Evolutionary conservation across 2,797 vertebrate genomes (phyloP).

Genomic region (Brachymystax lenok): DNA sequence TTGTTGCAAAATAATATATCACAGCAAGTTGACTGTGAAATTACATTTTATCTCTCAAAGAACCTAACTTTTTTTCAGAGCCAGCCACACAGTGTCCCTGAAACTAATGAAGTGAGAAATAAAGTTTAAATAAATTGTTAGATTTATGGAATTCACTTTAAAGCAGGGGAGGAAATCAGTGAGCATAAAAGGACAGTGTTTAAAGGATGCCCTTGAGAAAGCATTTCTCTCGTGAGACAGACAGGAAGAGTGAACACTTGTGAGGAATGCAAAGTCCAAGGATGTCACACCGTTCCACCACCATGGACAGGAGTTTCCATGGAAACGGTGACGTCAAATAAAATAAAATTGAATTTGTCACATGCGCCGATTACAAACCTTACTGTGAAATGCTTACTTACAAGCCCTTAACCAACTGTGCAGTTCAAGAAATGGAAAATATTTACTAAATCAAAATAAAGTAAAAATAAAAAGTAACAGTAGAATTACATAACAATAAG

Average conservation of each 20-base stretch:
- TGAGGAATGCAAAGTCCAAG: neutral
- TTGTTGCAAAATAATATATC: conserved; percentile 78
- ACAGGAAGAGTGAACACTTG: neutral
- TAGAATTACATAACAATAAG: too few species aligned
- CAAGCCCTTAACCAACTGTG: too few species aligned
- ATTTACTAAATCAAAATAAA: too few species aligned
- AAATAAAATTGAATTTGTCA: too few species aligned
- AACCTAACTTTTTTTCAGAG: conserved; percentile 58
- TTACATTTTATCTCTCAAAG: conserved; percentile 77
- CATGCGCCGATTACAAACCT: too few species aligned
- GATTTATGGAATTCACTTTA: conserved; percentile 73
- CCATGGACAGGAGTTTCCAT: neutral
- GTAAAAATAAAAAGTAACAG: too few species aligned
- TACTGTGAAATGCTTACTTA: too few species aligned
- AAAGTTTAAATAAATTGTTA: conserved; percentile 75
- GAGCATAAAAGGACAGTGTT: neutral
- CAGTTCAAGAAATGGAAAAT: too few species aligned
- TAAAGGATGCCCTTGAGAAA: conserved; percentile 26
- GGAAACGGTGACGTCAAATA: neutral
- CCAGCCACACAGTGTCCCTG: conserved; percentile 61
- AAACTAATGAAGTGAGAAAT: conserved; percentile 80
- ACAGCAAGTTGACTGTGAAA: conserved; percentile 82
- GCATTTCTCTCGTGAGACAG: conserved; percentile 18
- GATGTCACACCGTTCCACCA: neutral
- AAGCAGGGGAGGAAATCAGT: conserved; percentile 25